A percentile compares a stretch with the other conserved stretches of the same genome.
Conservation (phyloP, 2,797 vertebrate species). For the Adrianichthys oophorus region DNA sequence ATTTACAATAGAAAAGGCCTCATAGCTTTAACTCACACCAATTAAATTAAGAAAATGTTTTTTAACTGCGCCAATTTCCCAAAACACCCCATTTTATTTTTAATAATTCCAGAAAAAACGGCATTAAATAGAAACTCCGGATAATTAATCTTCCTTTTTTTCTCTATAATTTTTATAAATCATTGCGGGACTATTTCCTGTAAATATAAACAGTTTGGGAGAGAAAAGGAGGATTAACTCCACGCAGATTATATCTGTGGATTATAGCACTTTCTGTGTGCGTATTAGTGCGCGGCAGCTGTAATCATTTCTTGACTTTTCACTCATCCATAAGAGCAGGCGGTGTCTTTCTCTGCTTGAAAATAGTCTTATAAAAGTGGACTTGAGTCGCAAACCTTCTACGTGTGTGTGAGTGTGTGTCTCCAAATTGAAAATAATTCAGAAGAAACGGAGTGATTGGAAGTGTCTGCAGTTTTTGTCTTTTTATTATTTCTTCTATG, state of each 20-base stretch:
- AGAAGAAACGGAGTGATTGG: constrained; percentile 7
- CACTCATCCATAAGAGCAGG: background rate
- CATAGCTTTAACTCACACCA: constrained; percentile 5
- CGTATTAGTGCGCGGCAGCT: constrained; percentile 14
- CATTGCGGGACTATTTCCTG: no score
- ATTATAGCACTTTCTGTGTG: constrained; percentile 45
- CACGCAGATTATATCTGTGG: constrained; percentile 48
- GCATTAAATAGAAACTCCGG: no score
- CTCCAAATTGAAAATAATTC: constrained; percentile 19
- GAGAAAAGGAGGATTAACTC: constrained; percentile 45
- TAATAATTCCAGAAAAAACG: background rate
- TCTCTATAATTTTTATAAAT: no score
- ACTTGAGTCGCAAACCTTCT: constrained; percentile 12
- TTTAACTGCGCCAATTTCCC: background rate
- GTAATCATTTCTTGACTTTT: constrained; percentile 28
- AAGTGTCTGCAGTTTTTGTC: no score
- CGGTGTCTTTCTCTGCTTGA: background rate
- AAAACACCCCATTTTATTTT: constrained; percentile 1
- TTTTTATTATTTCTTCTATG: background rate
- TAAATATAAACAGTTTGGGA: constrained; percentile 20
- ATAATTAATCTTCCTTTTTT: no score
- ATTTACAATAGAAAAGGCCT: constrained; percentile 9
- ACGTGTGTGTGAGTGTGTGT: constrained; percentile 9
- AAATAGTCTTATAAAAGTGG: constrained; percentile 5
- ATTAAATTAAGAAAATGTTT: background rate